Percentiles rank a stretch among this genome's conserved stretches.
phyloP scores from a whole-genome alignment of 2,113 vertebrate species.

The Symphodus melops region DNA sequence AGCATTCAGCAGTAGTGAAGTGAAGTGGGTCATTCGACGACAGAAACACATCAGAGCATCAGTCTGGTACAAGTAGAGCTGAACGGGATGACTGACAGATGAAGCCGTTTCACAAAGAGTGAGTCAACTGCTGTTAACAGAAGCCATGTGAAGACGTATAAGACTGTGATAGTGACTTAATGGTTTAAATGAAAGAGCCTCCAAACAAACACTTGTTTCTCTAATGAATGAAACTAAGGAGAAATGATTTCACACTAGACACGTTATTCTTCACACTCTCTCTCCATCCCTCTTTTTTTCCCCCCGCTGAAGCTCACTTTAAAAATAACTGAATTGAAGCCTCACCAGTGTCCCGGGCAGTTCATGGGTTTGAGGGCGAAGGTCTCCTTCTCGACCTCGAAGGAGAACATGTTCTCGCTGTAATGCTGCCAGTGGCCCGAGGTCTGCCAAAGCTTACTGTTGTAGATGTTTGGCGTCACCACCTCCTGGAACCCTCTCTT shows the following conservation, averaged over 20 bases:
- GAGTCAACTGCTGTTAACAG: constrained; percentile 3
- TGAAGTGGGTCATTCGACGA: constrained; percentile 50
- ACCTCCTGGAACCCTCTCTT: constrained; percentile 97
- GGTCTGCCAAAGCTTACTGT: constrained; percentile 97
- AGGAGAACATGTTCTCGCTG: constrained; percentile 99
- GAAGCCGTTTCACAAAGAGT: constrained; percentile 22
- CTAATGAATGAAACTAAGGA: constrained; percentile 2
- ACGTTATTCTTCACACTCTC: not conserved
- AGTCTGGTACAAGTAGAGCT: constrained; percentile 13
- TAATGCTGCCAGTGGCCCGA: constrained; percentile 99
- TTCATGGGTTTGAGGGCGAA: constrained; percentile 99
- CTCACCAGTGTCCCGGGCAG: constrained; percentile 96
- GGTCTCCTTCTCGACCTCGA: constrained; percentile 95
- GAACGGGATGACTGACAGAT: constrained; percentile 19
- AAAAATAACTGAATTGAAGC: not conserved
- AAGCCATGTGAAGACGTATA: not conserved
- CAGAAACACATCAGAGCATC: constrained; percentile 41
- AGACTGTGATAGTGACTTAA: not conserved
- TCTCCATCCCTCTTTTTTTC: not conserved
- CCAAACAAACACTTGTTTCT: constrained; percentile 1
- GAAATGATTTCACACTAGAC: not conserved
- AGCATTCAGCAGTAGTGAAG: constrained; percentile 42
- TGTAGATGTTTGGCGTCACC: constrained; percentile 96
- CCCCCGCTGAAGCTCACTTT: not conserved
- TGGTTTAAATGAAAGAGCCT: not conserved